Evolutionary conservation across 2,888 invertebrate species (phyloP), one percentile per base, ranked within the genome.

Genomic region (Drosophila paramelanica): DNA sequence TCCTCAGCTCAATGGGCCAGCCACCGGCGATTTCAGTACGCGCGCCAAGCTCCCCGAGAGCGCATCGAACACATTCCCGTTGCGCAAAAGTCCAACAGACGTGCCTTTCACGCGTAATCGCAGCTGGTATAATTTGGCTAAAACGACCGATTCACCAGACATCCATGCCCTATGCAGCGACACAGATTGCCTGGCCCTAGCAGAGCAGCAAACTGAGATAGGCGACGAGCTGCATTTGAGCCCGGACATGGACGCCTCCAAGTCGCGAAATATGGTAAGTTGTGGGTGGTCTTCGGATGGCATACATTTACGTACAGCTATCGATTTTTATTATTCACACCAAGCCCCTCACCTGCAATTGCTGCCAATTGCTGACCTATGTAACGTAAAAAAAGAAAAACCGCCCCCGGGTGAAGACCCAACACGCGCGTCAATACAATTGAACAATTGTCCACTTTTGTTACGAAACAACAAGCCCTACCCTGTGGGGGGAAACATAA

Each of bases 261-360:
- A 80, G 66, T 67, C 85, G 56, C 87, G 83, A 59, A 83, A 83
- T 79, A 81, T 83, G 83, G 83, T 83, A 58, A 81, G 83, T 73
- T 64, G 42, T 60, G 50, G 46, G 38, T 25, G n/a, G 36, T 36
- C 41, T 25, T 27, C 27, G 27, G 2, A 27, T 56, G 31, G 50
- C 71, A 70, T 76, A 81, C 70, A 68, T 79, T 76, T 62, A 31
- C 78, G 46, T 57, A 65, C 45, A 61, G 52, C 1, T 77, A 76
- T 76, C 71, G 76, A 76, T 76, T 73, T 73, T 61, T 60, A 14
- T 31, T 50, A 27, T 43, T 57, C 31, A 4, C 20, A 55, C 57
- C 52, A 23, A 49, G 47, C 10, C 31, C 7, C 41, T 31, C 39
- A 31, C 42, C 27, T 36, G 46, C 39, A 52, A 41, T 67, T 47